phyloP scores from a whole-genome alignment of 2,888 invertebrate genomes.

The Cheiracanthium punctorium region DNA sequence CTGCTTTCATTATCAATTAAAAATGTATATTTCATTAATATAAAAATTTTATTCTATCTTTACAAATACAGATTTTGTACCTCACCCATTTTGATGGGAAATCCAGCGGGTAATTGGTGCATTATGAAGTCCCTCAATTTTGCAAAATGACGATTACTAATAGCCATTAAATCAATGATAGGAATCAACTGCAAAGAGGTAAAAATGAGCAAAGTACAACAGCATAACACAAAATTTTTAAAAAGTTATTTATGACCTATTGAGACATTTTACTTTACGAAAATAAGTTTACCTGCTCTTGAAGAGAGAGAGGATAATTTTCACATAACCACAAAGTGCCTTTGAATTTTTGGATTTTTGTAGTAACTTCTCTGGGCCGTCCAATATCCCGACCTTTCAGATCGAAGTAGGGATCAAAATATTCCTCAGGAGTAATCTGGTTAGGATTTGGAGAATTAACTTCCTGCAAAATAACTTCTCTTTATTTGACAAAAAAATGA shows the following conservation, averaged over 20 bases:
- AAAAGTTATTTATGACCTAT: too few species aligned
- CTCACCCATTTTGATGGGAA: conserved; percentile 95
- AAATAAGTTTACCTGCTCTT: conserved; percentile 85
- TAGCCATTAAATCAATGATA: conserved; percentile 97
- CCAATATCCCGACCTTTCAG: conserved; percentile 88
- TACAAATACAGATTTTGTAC: conserved; percentile 30
- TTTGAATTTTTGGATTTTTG: conserved; percentile 92
- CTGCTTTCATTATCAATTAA: too few species aligned
- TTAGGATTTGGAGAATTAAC: conserved; percentile 75
- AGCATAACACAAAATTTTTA: too few species aligned
- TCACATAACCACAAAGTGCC: conserved; percentile 97
- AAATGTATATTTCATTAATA: too few species aligned
- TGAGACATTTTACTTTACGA: too few species aligned
- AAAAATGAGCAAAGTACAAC: too few species aligned
- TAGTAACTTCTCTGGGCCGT: conserved; percentile 87
- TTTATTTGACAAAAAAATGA: neutral
- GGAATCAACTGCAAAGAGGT: conserved; percentile 81
- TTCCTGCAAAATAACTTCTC: conserved; percentile 40
- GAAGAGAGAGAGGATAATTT: conserved; percentile 92
- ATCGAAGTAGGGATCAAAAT: conserved; percentile 86
- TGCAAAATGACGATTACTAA: conserved; percentile 97
- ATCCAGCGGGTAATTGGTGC: conserved; percentile 97
- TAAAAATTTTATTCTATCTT: too few species aligned
- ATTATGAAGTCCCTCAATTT: conserved; percentile 98
- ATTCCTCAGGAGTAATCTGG: conserved; percentile 89